Evolutionary conservation across 2,113 vertebrate genomes (phyloP), one percentile per base, ranked within the genome.

Genomic region (Heloderma charlesbogerti): DNA sequence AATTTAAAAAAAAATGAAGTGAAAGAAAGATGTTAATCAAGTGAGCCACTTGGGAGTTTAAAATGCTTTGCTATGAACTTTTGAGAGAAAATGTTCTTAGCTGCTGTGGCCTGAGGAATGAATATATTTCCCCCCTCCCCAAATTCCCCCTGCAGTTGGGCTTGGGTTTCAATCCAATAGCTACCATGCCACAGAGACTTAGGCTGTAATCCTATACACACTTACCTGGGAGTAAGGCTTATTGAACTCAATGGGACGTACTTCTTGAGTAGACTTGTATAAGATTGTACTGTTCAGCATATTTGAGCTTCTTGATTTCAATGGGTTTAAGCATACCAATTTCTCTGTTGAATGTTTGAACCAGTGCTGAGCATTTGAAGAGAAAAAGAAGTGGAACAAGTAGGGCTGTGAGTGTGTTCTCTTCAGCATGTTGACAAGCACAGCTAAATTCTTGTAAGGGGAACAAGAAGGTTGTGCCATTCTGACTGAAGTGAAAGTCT

Each of bases 361-460:
- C 48, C 92, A 75, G 75, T 90, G 90, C 87, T 80, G 45, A 72
- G 84, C 92, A 48, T 90, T 93, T 89, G 57, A 94, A 92, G 88
- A 91, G 51, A 45, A 93, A 92, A 72, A 75, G 91, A 43, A 1
- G 16, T 40, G n/a, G 37, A 83, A 54, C 34, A 48, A 45, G 10
- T 34, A 48, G 51, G 37, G 63, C 13, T 37, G 15, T 71, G 25
- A 45, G 15, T 92, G 92, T 69, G 77, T 93, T 48, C 90, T 92
- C 72, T 75, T n/a, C 93, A 86, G 86, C 69, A 27, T 89, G 74
- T 80, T 79, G 92, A n/a, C 27, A 79, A 92, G 75, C 72, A 77
- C 63, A 91, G 80, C 54, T 89, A 63, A 92, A 89, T 66, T 87
- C 63, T 91, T 16, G 31, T 48, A 93, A 74, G 43, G 67, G 34